phyloP scores from a whole-genome alignment of 2,888 invertebrate genomes.

The Caenorhabditis doughertyi region DNA sequence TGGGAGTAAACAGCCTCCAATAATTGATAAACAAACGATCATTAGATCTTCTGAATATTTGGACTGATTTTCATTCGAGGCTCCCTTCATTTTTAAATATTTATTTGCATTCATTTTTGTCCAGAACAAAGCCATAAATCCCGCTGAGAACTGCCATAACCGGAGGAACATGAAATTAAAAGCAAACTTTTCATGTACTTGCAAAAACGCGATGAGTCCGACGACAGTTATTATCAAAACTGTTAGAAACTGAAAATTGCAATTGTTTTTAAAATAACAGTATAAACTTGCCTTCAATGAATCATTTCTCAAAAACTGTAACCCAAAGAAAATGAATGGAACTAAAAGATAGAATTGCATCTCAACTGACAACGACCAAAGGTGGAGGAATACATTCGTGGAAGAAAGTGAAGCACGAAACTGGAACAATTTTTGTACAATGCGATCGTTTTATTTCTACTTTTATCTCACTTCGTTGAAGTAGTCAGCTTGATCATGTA shows the following conservation, averaged over 20 bases:
- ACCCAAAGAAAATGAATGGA: conserved; percentile 33
- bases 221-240: not conserved
- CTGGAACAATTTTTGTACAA: too few relatives aligned
- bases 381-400: conserved; percentile 6
- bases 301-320: conserved; percentile 9
- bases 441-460: too few relatives aligned
- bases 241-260: not conserved
- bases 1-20: too few relatives aligned
- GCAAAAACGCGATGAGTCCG: not conserved
- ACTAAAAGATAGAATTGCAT: conserved; percentile 28
- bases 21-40: too few relatives aligned
- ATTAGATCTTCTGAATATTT: not conserved
- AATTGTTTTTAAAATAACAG: not conserved
- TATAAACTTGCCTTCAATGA: not conserved
- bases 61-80: too few relatives aligned
- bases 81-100: not conserved
- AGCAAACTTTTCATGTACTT: conserved; percentile 33
- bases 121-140: conserved; percentile 18
- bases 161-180: conserved; percentile 51
- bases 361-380: conserved; percentile 11
- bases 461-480: conserved; percentile 59
- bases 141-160: conserved; percentile 51
- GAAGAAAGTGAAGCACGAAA: not conserved
- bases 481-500: conserved; percentile 60
- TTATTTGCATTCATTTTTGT: not conserved